Base-by-base conservation (phyloP, 2,113 vertebrate genomes). In the Okapia johnstoni region DNA sequence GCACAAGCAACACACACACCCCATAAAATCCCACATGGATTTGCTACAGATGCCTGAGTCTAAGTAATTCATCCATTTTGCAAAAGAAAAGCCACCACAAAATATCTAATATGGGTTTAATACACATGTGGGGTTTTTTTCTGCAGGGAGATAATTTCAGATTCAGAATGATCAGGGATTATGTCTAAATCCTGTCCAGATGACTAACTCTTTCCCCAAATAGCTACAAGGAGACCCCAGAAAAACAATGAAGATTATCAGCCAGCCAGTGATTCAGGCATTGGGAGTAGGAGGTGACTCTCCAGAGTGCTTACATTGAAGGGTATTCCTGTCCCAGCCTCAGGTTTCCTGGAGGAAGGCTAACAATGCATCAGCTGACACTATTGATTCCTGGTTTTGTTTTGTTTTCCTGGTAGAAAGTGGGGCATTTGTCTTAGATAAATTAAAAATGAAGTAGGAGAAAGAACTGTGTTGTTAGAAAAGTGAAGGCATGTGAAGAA, bases 381-480 rank as follows among this genome's bases (percentile, higher is more conserved):
- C 63, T 93, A 93, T 36, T 73, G 86, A 97, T 96, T 96, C 33
- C 48, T 61, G 40, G 30, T 54, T 46, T 52, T 50, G 86, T 93
- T 80, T 21, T 55, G 55, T 25, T 43, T 43, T 43, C 36, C 89
- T 87, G 36, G 46, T 43, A 91, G 70, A 84, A 89, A 91, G 46
- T 52, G 10, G 73, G 40, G n/a, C 33, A 66, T 81, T 95, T 87
- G 15, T 93, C 63, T 85, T 85, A 86, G 79, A 60, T 86, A 90
- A 90, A 95, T 96, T 96, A 92, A 61, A 93, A 97, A 63, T 85
- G 79, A 40, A 79, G 26, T 43, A 85, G 50, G 61, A 80, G 60
- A 90, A 95, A 92, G 50, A 90, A 85, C 15, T 63, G n/a, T 58
- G 40, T 26, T 94, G 6, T 85, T 89, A 43, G 33, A 57, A 92